Conservation (phyloP, 2,888 invertebrate genomes). For the Dolichopus griseipennis region DNA sequence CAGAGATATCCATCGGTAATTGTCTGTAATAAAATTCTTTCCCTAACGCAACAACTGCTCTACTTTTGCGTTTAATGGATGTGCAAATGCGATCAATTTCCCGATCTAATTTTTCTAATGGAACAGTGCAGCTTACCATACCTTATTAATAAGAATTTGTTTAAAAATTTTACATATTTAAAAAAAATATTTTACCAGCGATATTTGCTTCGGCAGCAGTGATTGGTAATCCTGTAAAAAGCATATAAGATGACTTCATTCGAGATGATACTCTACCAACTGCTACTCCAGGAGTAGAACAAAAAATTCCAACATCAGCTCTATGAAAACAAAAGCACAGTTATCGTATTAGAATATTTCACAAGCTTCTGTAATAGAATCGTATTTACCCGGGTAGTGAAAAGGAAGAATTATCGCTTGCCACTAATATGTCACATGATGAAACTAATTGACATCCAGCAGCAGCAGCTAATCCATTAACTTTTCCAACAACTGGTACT, state of each 20-base stretch:
- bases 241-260: slow-evolving; percentile 80
- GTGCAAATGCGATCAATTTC: slow-evolving; percentile 59
- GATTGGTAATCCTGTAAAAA: slow-evolving; percentile 76
- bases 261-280: slow-evolving; percentile 70
- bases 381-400: slow-evolving; percentile 46
- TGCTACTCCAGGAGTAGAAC: slow-evolving; percentile 92
- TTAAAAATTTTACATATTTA: too few species aligned
- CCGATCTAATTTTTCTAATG: slow-evolving; percentile 48
- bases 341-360: background rate
- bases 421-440: slow-evolving; percentile 85
- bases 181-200: slow-evolving; percentile 34
- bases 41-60: slow-evolving; percentile 72
- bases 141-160: too few species aligned
- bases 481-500: slow-evolving; percentile 67
- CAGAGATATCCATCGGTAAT: slow-evolving; percentile 55
- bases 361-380: too few species aligned
- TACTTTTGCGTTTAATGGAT: slow-evolving; percentile 69
- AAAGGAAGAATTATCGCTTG: slow-evolving; percentile 73
- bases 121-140: slow-evolving; percentile 41
- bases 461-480: slow-evolving; percentile 51
- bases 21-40: slow-evolving; percentile 87
- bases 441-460: slow-evolving; percentile 93
- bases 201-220: slow-evolving; percentile 70
- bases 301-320: slow-evolving; percentile 86
- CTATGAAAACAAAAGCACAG: slow-evolving; percentile 46